Evolutionary conservation across 2,888 invertebrate species (phyloP), one percentile per base, ranked within the genome.

Genomic region (Galerucella pusilla): DNA sequence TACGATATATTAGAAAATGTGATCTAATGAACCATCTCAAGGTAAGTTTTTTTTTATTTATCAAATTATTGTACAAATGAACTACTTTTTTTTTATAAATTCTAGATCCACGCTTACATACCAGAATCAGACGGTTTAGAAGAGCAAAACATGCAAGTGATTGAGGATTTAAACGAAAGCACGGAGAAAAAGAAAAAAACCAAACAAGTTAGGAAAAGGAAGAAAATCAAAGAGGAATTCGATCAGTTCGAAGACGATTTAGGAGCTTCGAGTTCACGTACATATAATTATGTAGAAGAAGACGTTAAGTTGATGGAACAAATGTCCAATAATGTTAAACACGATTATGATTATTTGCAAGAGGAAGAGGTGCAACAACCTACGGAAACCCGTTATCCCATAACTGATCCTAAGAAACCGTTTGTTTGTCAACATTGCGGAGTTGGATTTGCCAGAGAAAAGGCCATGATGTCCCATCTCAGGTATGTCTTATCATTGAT

Each of bases 351-450:
- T 28, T 75, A 75, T 25, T 57, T 73, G 6, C 73, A 59, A 49
- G 49, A 49, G 14, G 71, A 70, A 46, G 54, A 74, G 14, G 35
- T 69, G 54, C 66, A 69, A 3, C 78, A 81, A 52, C 75, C 80
- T 35, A 82, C 81, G 6, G 84, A 84, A 71, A 78, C 85, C 0
- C 84, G 89, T 6, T 92, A 89, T 86, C 91, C 92, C 0, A 87
- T 92, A 14, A 90, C 90, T 0, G 94, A 94, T 87, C 92, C 94
- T 0, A 89, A 92, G 57, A 92, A 94, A 75, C 95, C 95, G 0
- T 95, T 95, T 83, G 95, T 95, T 0, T 96, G 96, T 81, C 93
- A 93, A 80, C 91, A 91, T 79, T 93, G 93, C 83, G 94, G 90
- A 0, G 90, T 95, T 72, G 93, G 93, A 59, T 85, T 95, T 87